Percentiles rank a stretch among this genome's conserved stretches.
Conservation (phyloP, 2,888 invertebrate species). For the Microctonus aethiopoides region DNA sequence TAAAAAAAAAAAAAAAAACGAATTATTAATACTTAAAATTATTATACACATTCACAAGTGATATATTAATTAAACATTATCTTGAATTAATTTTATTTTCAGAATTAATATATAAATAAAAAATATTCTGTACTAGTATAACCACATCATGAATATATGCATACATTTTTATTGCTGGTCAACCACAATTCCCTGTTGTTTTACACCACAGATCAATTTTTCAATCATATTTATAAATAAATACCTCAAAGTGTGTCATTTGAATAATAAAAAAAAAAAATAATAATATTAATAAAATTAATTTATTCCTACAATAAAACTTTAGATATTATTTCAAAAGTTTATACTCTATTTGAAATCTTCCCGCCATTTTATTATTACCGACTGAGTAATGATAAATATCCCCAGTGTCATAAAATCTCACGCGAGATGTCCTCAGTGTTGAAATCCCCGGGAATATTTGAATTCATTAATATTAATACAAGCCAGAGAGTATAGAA, state of each 20-base stretch:
- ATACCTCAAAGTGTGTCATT: neutral
- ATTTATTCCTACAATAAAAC: neutral
- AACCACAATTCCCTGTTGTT: constrained; percentile 60
- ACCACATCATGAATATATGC: constrained; percentile 46
- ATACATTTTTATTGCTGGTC: constrained; percentile 40
- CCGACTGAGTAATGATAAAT: neutral
- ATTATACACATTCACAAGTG: neutral
- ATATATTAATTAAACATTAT: neutral
- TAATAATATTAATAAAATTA: neutral
- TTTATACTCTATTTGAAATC: neutral
- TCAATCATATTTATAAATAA: constrained; percentile 45
- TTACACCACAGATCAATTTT: constrained; percentile 45
- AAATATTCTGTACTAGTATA: neutral
- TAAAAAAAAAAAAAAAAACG: constrained; percentile 27
- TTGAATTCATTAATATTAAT: neutral
- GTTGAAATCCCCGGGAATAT: neutral
- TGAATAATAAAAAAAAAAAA: neutral
- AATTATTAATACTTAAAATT: neutral
- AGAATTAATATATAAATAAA: neutral
- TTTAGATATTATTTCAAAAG: neutral
- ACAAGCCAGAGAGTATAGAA: neutral
- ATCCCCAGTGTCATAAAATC: no score
- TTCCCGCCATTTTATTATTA: neutral
- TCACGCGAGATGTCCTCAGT: no score
- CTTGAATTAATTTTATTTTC: neutral